phyloP scores from a whole-genome alignment of 2,888 invertebrate species.

The Eristalinus aeneus region DNA sequence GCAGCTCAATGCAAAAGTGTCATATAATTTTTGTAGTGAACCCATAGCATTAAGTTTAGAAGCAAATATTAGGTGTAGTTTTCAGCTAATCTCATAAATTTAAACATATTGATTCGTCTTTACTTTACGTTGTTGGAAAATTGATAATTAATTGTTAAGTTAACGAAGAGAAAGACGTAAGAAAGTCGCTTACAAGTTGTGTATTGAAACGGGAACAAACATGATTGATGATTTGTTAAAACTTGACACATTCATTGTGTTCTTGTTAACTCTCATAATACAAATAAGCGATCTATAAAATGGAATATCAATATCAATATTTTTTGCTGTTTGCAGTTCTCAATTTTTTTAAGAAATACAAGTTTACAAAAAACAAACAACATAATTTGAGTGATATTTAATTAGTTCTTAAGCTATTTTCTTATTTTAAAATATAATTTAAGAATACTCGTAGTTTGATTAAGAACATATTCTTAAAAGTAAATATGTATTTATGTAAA shows the following conservation, averaged over 20 bases:
- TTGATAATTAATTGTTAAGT: not conserved
- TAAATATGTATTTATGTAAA: slow-evolving; percentile 11
- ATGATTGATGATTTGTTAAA: too few relatives aligned
- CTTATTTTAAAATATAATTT: slow-evolving; percentile 48
- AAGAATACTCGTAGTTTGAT: not conserved
- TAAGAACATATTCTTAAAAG: not conserved
- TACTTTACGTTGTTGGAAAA: not conserved
- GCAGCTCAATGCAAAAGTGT: slow-evolving; percentile 10
- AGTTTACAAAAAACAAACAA: slow-evolving; percentile 4
- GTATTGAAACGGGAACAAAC: not conserved
- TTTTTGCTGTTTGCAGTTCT: not conserved
- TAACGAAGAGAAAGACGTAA: not conserved
- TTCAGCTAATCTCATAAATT: not conserved
- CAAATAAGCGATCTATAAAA: not conserved
- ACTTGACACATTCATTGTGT: not conserved
- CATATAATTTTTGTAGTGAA: not conserved
- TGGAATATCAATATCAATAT: not conserved
- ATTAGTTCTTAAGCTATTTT: slow-evolving; percentile 54
- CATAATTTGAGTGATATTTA: slow-evolving; percentile 66
- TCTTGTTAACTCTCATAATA: not conserved
- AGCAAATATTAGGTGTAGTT: not conserved
- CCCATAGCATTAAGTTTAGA: not conserved
- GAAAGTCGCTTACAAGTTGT: not conserved
- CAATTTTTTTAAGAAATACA: slow-evolving; percentile 16
- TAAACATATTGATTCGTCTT: not conserved